Base-by-base conservation (phyloP, 2,797 vertebrate species). In the Pseudochaenichthys georgianus region DNA sequence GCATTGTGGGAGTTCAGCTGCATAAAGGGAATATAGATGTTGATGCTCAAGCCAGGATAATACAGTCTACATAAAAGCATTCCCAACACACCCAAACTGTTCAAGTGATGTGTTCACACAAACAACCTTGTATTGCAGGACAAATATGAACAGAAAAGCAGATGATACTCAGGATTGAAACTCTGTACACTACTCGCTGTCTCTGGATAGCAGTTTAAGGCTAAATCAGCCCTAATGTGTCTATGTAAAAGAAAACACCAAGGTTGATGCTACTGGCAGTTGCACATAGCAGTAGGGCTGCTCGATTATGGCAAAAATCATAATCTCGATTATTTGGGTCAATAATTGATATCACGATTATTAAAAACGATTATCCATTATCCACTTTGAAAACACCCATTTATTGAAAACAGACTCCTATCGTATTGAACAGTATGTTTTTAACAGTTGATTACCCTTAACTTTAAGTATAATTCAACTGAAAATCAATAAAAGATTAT, bases 251-350 rank as follows among this genome's bases (percentile, higher is more conserved):
- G 74, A 78, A 89, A 91, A 84, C 86, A 83, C 81, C 77, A 86
- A 70, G 69, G 82, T 86, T 75, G 70, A 77, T 67, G 73, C 77
- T 87, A 78, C 80, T 86, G 90, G 87, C 83, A 87, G 88, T 86
- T 79, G 75, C 79, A 77, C 21, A 21, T 21, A 21, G 21, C 21
- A 21, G 21, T 21, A 21, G 21, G 21, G 21, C 21, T 21, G 21
- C 21, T 21, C 23, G 23, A 23, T 23, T 23, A 23, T 23, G 23
- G 23, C 23, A 23, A 23, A 23, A 23, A 23, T 23, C 23, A 23
- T 23, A 23, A 23, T 23, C 23, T 23, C 23, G 23, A 23, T 23
- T 23, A 23, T 23, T 23, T 23, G 23, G 23, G 23, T 23, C 23
- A 23, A 23, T 23, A 23, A 23, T 23, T 23, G 2, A 23, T 23